Conservation (phyloP, 1,140 invertebrate species). For the Aradophagus sp. region DNA sequence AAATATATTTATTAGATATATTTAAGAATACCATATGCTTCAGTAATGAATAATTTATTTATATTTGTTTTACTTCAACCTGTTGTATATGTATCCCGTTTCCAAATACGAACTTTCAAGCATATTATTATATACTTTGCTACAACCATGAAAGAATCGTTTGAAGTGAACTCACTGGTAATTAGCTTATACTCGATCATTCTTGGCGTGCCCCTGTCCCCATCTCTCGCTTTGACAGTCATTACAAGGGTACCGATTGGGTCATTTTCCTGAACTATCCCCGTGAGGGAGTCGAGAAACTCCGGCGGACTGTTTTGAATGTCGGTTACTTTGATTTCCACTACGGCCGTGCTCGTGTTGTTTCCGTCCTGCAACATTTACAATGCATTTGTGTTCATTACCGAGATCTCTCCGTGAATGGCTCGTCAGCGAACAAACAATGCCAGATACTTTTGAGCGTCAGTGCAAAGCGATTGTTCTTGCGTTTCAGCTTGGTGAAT, state of each 20-base stretch:
- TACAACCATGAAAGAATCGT: too few species aligned
- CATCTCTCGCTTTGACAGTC: constrained; percentile 86
- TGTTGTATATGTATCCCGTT: too few species aligned
- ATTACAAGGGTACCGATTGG: constrained; percentile 89
- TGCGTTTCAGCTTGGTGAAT: too few species aligned
- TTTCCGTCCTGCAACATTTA: constrained; percentile 82
- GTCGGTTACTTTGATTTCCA: constrained; percentile 86
- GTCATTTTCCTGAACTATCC: constrained; percentile 87
- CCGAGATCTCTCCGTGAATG: constrained; percentile 15
- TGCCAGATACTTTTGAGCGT: not conserved
- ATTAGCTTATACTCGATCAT: constrained; percentile 86
- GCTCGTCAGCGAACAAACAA: constrained; percentile 2
- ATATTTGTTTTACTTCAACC: too few species aligned
- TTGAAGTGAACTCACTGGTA: constrained; percentile 80
- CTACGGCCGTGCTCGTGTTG: constrained; percentile 81
- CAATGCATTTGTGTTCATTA: constrained; percentile 35
- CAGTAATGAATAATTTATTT: too few species aligned
- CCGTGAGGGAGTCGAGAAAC: constrained; percentile 86
- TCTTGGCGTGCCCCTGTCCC: constrained; percentile 86
- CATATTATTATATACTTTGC: too few species aligned
- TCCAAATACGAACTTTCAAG: too few species aligned
- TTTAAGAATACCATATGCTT: too few species aligned
- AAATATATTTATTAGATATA: too few species aligned
- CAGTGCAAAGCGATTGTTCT: too few species aligned
- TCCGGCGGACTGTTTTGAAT: constrained; percentile 88